A percentile compares a stretch with the other conserved stretches of the same genome.
Evolutionary conservation across 2,888 invertebrate genomes (phyloP).

Genomic region (Orthosia gracilis): DNA sequence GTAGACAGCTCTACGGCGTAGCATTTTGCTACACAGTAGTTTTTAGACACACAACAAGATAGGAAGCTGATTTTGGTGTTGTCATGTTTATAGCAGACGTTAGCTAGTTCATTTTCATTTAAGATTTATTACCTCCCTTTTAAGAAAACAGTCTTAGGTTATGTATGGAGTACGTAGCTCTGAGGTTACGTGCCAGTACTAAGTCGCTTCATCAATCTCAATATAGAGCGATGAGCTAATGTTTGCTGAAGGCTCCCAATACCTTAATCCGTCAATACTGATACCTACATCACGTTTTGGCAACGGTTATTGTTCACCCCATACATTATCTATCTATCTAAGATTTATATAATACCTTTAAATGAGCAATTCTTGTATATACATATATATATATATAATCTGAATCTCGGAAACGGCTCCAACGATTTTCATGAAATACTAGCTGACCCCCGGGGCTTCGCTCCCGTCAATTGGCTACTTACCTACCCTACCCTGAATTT

Average conservation of each 20-base stretch:
- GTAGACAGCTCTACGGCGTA: conserved; percentile 6
- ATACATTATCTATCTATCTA: no score
- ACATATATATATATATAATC: no score
- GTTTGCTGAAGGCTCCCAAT: conserved; percentile 40
- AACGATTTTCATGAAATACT: no score
- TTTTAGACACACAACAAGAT: not conserved
- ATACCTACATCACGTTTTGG: conserved; percentile 51
- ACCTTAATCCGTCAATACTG: conserved; percentile 55
- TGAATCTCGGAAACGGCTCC: no score
- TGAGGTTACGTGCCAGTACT: conserved; percentile 27
- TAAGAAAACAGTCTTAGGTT: not conserved
- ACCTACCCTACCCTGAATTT: no score
- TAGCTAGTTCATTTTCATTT: not conserved
- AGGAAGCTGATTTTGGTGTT: not conserved
- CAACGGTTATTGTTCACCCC: conserved; percentile 28
- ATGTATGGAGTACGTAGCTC: not conserved
- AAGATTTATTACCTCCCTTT: not conserved
- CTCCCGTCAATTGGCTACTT: no score
- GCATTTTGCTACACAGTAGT: conserved; percentile 1
- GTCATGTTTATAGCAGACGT: not conserved
- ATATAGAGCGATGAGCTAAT: conserved; percentile 39
- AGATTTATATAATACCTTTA: no score
- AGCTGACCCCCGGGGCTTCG: no score
- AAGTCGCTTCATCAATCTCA: conserved; percentile 53
- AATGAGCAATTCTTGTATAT: no score